Percentiles rank a stretch among this genome's conserved stretches.
Evolutionary conservation across 2,888 invertebrate genomes (phyloP).

Genomic region (Microctonus brassicae): DNA sequence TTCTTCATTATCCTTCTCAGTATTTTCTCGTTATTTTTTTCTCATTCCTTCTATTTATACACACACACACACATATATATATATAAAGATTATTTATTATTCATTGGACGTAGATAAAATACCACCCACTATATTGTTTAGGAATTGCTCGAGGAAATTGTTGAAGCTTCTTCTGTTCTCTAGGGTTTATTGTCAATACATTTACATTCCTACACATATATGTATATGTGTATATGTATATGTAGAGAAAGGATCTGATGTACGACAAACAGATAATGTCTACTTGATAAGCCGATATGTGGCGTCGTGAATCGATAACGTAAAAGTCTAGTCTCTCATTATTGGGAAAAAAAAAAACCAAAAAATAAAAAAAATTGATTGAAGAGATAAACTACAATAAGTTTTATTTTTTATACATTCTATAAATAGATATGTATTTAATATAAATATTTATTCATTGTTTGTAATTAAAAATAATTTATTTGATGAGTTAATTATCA

Average conservation of each 20-base stretch:
- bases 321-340: neutral
- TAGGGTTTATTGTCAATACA: neutral
- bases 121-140: conserved; percentile 14
- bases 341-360: neutral
- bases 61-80: too few species aligned
- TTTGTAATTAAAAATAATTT: too few species aligned
- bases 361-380: neutral
- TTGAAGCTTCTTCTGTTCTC: neutral
- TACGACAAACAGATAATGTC: conserved; percentile 14
- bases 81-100: conserved; percentile 8
- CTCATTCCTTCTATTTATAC: too few species aligned
- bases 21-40: neutral
- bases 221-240: neutral
- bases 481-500: neutral
- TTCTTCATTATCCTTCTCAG: conserved; percentile 9
- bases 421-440: too few species aligned
- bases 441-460: too few species aligned
- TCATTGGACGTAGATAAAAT: conserved; percentile 14
- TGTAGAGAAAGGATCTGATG: neutral
- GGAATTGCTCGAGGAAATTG: neutral
- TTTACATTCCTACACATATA: too few species aligned
- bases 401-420: too few species aligned
- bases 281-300: conserved; percentile 14
- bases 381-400: neutral
- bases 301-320: conserved; percentile 19